Percentiles rank a stretch among this genome's conserved stretches.
Conservation (phyloP, 2,113 vertebrate genomes). For the Actenoides lindsayi region DNA sequence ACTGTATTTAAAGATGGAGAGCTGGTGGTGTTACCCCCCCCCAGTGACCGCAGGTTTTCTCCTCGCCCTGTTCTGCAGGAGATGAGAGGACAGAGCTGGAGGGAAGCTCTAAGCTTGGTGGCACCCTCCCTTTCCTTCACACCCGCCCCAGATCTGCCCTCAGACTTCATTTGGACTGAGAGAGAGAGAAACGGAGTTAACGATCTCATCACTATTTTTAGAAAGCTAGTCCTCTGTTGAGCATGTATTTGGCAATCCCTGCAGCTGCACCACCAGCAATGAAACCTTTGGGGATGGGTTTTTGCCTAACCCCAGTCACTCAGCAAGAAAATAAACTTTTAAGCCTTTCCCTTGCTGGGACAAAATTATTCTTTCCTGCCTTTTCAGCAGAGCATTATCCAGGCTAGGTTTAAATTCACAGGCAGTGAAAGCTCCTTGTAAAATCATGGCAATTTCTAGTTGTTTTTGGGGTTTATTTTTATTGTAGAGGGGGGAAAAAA, state of each 20-base stretch:
- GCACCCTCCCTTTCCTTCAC: background rate
- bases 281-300: background rate
- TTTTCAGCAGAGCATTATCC: background rate
- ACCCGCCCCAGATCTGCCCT: background rate
- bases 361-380: background rate
- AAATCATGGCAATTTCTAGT: background rate
- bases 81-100: background rate
- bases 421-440: background rate
- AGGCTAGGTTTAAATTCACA: background rate
- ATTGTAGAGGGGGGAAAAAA: background rate
- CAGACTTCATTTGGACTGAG: background rate
- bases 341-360: background rate
- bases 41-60: background rate
- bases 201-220: constrained; percentile 10
- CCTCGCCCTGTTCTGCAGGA: background rate
- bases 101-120: background rate
- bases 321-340: constrained; percentile 20
- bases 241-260: background rate
- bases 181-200: background rate
- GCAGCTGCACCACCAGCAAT: background rate
- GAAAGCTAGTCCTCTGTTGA: background rate
- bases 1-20: background rate
- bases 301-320: constrained; percentile 32
- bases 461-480: background rate
- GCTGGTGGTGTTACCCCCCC: background rate